Evolutionary conservation across 1,140 invertebrate genomes (phyloP).

Genomic region (Drosophila tsacasi): DNA sequence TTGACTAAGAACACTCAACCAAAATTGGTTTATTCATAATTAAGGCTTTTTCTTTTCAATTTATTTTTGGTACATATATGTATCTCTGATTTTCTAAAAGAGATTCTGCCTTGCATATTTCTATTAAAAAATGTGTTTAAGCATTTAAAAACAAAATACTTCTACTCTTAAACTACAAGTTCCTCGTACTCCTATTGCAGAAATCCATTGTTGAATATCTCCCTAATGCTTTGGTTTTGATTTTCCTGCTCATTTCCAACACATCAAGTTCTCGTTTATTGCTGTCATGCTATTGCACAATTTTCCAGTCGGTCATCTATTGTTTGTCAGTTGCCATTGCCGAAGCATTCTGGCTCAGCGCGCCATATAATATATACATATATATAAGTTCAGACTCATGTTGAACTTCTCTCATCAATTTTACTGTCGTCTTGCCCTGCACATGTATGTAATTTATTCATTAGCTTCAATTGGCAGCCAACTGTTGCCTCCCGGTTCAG

Average conservation of each 20-base stretch:
- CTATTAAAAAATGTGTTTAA: no score
- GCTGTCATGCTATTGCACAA: slow-evolving; percentile 41
- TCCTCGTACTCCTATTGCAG: no score
- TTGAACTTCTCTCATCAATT: slow-evolving; percentile 62
- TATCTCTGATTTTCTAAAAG: no score
- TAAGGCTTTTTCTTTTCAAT: background rate
- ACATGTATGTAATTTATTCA: slow-evolving; percentile 66
- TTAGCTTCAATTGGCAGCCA: slow-evolving; percentile 63
- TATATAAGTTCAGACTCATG: slow-evolving; percentile 31
- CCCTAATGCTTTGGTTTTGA: slow-evolving; percentile 25
- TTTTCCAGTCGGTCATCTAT: slow-evolving; percentile 26
- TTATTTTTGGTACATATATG: no score
- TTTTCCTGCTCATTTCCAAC: slow-evolving; percentile 4
- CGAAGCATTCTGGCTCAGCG: slow-evolving; percentile 4
- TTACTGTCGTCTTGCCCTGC: slow-evolving; percentile 28
- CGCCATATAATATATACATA: slow-evolving; percentile 10
- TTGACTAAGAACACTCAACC: background rate
- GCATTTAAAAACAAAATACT: background rate
- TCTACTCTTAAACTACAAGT: background rate
- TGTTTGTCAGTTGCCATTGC: slow-evolving; percentile 27
- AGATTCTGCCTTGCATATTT: no score
- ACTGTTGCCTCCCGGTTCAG: slow-evolving; percentile 22
- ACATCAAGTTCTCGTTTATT: slow-evolving; percentile 22
- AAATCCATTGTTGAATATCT: slow-evolving; percentile 12
- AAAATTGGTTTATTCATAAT: background rate